These are phyloP conservation scores for Zaprionus obscuricornis DNA, from an alignment of 2,888 invertebrate species.

Conservation along the genomic window DNA sequence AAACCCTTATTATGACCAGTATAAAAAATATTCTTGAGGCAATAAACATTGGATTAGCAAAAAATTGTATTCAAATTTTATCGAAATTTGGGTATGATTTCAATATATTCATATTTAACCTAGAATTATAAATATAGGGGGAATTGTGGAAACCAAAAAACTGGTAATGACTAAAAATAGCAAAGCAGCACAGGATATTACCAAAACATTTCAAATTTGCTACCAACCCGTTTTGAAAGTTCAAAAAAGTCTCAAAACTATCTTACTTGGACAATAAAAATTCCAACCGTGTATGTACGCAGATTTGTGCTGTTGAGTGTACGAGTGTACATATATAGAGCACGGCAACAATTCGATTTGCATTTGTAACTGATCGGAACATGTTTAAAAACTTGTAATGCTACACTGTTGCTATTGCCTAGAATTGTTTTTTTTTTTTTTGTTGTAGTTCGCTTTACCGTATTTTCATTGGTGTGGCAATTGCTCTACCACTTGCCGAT, in stretches of 20 bases:
- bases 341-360: constrained; percentile 61
- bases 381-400: constrained; percentile 47
- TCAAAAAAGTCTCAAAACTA: neutral
- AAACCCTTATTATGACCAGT: too few species aligned
- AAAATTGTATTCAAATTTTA: too few species aligned
- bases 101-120: too few species aligned
- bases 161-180: too few species aligned
- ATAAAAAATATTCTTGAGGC: too few species aligned
- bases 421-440: constrained; percentile 6
- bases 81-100: too few species aligned
- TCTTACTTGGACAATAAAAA: too few species aligned
- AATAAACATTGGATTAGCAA: too few species aligned
- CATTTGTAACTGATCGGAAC: constrained; percentile 74
- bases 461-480: constrained; percentile 13
- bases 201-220: neutral
- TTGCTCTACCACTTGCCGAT: constrained; percentile 13
- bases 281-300: too few species aligned
- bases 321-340: neutral
- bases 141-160: too few species aligned
- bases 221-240: neutral
- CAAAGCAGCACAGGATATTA: too few species aligned
- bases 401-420: constrained; percentile 11
- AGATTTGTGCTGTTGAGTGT: neutral
- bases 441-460: constrained; percentile 21
- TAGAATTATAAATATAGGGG: too few species aligned